Evolutionary conservation across 37 sponge, comb jelly and placozoan species (phyloP), one percentile per base, ranked within the genome.

Genomic region (Oscarella lobularis): DNA sequence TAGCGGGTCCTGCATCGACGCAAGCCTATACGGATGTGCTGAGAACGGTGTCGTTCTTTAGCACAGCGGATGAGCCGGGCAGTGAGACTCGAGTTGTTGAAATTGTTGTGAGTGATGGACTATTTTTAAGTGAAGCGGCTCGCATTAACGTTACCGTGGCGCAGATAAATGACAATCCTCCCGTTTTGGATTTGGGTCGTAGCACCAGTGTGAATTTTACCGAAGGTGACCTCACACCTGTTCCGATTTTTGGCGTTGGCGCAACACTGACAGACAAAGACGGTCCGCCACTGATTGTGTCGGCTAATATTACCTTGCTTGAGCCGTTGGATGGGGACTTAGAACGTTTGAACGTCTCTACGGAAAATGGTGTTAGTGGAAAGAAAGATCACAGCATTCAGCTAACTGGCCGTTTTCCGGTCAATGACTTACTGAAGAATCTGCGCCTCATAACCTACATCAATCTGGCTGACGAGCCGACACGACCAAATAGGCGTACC

Each of bases 101-200:
- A 48, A 27, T 48, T 48, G 20, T 48, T 48, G 60, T 48, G 9
- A 27, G 14, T 20, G 60, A 48, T 48, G 60, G 60, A 48, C 9
- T 27, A 27, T 48, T 48, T 48, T 27, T 9, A 48, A 74, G 39
- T 55, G 66, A 36, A 2, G 67, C 77, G 36, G 80, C 83, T 0
- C 67, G 37, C 39, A 38, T 89, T 1, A 67, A 66, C 0, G 68
- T 93, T 2, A 84, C 77, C 41, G 33, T 93, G 9, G 74, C 39
- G 35, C 80, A 85, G 60, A 55, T 80, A 1, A 92, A 92, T 39
- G 87, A 88, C 40, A 32, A 83, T 30, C 74, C 82, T 1, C 93
- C 93, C 1, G 54, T 83, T 29, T 81, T 91, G 41, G 60, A 48
- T 48, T 48, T 48, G 60, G 60, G 60, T 20, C 60, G 60, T 27